These are phyloP conservation scores for Pogoniulus pusillus DNA, from an alignment of 2,797 vertebrate species.

Conservation along the genomic window DNA sequence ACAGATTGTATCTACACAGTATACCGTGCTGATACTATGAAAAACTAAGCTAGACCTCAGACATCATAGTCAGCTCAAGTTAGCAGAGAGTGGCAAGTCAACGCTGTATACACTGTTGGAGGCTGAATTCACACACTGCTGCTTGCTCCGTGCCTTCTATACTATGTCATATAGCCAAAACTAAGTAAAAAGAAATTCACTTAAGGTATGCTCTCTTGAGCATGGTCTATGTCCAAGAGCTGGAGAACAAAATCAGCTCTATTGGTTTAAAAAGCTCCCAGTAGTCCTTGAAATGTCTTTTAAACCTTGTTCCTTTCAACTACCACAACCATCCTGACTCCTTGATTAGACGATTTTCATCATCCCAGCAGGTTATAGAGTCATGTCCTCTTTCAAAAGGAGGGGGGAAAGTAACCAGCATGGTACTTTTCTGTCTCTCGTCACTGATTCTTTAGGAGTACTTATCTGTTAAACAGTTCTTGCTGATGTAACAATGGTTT, in stretches of 20 bases:
- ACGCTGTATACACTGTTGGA: not conserved
- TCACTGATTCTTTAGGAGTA: not conserved
- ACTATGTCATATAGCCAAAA: not conserved
- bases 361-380: not conserved
- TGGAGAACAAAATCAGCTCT: not conserved
- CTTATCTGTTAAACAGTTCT: not conserved
- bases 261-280: not conserved
- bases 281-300: not conserved
- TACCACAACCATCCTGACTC: not conserved
- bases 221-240: not conserved
- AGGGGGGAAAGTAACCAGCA: not conserved
- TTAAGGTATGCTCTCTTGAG: not conserved
- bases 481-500: not conserved
- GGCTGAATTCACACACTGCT: not conserved
- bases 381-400: not conserved
- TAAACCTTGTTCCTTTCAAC: not conserved
- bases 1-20: not conserved
- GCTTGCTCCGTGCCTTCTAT: not conserved
- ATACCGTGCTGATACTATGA: accelerated
- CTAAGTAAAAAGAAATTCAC: not conserved
- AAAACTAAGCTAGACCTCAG: not conserved
- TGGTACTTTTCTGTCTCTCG: not conserved
- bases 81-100: not conserved
- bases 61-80: not conserved
- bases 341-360: not conserved